Base-by-base conservation (phyloP, 2,113 vertebrate species). In the Platichthys stellatus region DNA sequence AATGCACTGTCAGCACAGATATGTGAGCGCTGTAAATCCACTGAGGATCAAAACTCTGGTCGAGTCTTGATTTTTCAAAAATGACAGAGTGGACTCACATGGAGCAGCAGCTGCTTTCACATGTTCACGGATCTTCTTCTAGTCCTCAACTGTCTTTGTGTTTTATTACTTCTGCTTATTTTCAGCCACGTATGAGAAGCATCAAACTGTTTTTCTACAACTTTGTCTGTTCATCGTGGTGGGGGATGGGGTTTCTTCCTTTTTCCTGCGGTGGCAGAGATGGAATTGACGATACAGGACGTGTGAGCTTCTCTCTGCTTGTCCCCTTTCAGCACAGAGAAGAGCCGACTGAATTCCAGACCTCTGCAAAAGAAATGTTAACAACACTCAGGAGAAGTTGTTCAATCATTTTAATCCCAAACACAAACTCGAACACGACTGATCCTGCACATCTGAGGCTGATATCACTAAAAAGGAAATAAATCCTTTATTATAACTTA, bases 1-100 rank as follows among this genome's bases (percentile, higher is more conserved):
- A 90, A 81, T 78, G 79, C 72, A 67, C 68, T 86, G 91, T 92
- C 90, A 90, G 70, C 17, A 59, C 72, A 59, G 84, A 90, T 91
- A 84, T 90, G 64, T 72, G 87, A 10, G 64, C 18, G 63, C 68
- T 83, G 86, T 84, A 83, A 81, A 89, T 92, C 86, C 78, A 38
- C 84, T 20, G 71, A 40, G 28, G 63, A 63, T 40, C 21, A 24
- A 78, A 80, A 83, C 78, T 67, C 8, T 76, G 77, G 74, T 18
- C 1, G 20, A 71, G 43, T 35, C 43, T 82, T 79, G 3, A 15
- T 18, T 45, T 20, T 45, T 64, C 73, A 76, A 60, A 38, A 54
- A 54, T 9, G 84, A 74, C 63, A 40, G 69, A 51, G 63, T 49
- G 31, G 57, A 58, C 31, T 67, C 59, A 24, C 40, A 13, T 43